Base-by-base conservation (phyloP, 1,140 invertebrate genomes). In the Whitmania pigra region DNA sequence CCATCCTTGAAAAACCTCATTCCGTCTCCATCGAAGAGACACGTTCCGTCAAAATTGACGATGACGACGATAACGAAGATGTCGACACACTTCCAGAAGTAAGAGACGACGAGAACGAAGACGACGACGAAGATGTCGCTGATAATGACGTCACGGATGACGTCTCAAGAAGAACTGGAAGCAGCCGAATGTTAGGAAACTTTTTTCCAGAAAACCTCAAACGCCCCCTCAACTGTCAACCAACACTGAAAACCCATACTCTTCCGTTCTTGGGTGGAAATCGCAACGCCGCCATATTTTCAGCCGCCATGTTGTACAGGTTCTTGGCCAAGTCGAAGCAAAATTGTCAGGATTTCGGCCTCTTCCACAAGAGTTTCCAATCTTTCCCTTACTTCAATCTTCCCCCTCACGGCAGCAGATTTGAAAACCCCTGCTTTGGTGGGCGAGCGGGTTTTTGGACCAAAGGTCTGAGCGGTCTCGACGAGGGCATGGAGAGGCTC, bases 221-320 rank as follows among this genome's bases (percentile, higher is more conserved):
- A 63, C 22, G 11, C 18, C 20, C 57, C 29, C 22, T 49, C 43
- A 17, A 49, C 11, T 15, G 43, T 17, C 57, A 63, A 5, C 22
- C 54, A n/a, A 2, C 57, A 15, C 13, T 18, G 9, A 63, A 25
- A 13, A 18, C 15, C 22, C 7, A 22, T 31, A 1, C 7, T 31
- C 29, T 63, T 25, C 57, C 57, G 9, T 63, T 63, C 18, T n/a
- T 63, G 57, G 22, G 29, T 18, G 57, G 57, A 63, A 63, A 18
- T 63, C 57, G 29, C 22, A 25, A 22, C 11, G 57, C 57, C 22
- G 57, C 57, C 57, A 63, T 63, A 2, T 63, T 63, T 25, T 63
- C 57, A 20, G 57, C 57, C 22, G 57, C 57, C 57, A 63, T 63
- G 57, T 63, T 63, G 22, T 63, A 63, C 57, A 63, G 29, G 29